phyloP scores from a whole-genome alignment of 2,888 invertebrate genomes.

The Agonopterix arenella region DNA sequence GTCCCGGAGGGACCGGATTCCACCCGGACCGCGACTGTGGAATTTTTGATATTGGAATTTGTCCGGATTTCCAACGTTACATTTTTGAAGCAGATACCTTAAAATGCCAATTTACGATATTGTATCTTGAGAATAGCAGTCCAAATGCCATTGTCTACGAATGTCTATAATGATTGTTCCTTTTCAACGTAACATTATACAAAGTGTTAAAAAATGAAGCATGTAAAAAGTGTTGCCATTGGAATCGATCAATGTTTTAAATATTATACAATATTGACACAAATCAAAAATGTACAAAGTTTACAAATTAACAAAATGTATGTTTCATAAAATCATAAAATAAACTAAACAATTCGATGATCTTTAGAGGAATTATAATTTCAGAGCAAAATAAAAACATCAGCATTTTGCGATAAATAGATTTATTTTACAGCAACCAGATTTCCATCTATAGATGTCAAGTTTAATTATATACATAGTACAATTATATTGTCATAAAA shows the following conservation, averaged over 20 bases:
- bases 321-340: neutral
- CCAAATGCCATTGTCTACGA: neutral
- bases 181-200: no score
- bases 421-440: constrained; percentile 60
- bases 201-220: no score
- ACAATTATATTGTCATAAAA: constrained; percentile 73
- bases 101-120: no score
- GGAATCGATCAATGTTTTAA: no score
- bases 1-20: constrained; percentile 16
- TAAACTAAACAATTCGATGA: neutral
- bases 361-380: neutral
- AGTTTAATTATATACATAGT: constrained; percentile 52
- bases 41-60: constrained; percentile 47
- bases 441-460: constrained; percentile 48
- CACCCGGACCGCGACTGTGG: constrained; percentile 28
- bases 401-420: constrained; percentile 39
- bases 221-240: no score
- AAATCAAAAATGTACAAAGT: neutral
- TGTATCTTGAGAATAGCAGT: no score
- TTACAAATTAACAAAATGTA: neutral
- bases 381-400: constrained; percentile 3
- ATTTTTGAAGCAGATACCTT: constrained; percentile 19
- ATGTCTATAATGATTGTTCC: no score
- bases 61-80: constrained; percentile 26
- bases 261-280: no score